These are phyloP conservation scores for Hippocampus barbouri DNA, from an alignment of 2,113 vertebrate genomes.

Conservation along the genomic window DNA sequence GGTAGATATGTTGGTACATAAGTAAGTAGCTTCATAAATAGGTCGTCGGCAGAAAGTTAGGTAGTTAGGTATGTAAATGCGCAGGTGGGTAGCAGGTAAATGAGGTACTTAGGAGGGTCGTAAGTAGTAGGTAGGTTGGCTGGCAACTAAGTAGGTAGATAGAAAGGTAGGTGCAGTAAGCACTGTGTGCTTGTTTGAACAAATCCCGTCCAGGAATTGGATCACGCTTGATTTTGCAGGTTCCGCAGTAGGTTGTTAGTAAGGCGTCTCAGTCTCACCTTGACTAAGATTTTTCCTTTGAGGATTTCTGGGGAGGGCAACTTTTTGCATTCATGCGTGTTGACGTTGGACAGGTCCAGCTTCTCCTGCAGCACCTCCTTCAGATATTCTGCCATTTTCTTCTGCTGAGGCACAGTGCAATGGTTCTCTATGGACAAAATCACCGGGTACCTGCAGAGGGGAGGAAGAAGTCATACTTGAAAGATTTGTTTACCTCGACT, in stretches of 20 bases:
- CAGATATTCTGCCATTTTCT: slow-evolving; percentile 91
- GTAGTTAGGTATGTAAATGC: no score
- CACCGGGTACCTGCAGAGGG: slow-evolving; percentile 81
- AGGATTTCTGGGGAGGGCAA: slow-evolving; percentile 88
- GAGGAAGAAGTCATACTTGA: neutral
- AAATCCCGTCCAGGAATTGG: neutral
- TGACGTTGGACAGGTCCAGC: slow-evolving; percentile 82
- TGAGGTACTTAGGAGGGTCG: no score
- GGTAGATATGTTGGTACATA: no score
- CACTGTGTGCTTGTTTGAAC: neutral
- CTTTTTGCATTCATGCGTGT: slow-evolving; percentile 71
- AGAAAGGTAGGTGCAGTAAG: no score
- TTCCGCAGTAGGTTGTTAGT: neutral
- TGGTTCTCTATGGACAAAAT: slow-evolving; percentile 97
- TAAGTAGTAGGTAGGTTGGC: no score
- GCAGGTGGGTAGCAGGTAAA: no score
- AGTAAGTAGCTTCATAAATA: no score
- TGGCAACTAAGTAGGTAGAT: neutral
- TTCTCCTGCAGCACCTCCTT: slow-evolving; percentile 89
- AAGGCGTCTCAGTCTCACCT: slow-evolving; percentile 73
- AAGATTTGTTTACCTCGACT: neutral
- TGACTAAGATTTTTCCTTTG: slow-evolving; percentile 91
- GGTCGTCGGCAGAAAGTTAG: no score
- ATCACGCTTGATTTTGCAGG: neutral
- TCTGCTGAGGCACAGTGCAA: slow-evolving; percentile 89